These are phyloP conservation scores for Balaenoptera acutorostrata DNA, from an alignment of 2,113 vertebrate genomes.

Conservation along the genomic window DNA sequence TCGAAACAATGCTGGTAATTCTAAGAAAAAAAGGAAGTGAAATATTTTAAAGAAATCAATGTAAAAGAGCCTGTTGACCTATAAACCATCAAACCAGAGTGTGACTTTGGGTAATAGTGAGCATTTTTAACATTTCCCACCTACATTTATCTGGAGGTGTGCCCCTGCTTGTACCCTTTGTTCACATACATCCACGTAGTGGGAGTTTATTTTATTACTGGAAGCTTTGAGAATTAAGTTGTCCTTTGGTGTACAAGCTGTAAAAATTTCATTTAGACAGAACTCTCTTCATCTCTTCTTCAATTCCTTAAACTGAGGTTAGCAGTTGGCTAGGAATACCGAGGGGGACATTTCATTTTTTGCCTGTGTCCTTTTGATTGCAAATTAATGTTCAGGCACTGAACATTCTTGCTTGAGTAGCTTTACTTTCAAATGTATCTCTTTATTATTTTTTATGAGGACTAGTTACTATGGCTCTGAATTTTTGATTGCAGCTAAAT, in stretches of 20 bases:
- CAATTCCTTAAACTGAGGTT: slow-evolving; percentile 50
- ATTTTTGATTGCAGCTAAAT: slow-evolving; percentile 73
- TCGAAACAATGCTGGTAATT: neutral
- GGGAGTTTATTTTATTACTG: slow-evolving; percentile 57
- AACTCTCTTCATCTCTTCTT: slow-evolving; percentile 59
- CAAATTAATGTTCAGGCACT: slow-evolving; percentile 67
- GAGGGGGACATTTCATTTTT: neutral
- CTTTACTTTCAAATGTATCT: slow-evolving; percentile 60
- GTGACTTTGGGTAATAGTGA: slow-evolving; percentile 57
- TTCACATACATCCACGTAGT: slow-evolving; percentile 30
- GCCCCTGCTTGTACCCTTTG: slow-evolving; percentile 70
- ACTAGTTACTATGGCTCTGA: slow-evolving; percentile 48
- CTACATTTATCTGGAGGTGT: slow-evolving; percentile 70
- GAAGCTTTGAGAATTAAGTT: slow-evolving; percentile 67
- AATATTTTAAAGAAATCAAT: slow-evolving; percentile 38
- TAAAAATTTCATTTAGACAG: slow-evolving; percentile 53
- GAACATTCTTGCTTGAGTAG: slow-evolving; percentile 66
- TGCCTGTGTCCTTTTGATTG: slow-evolving; percentile 63
- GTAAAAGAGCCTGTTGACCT: slow-evolving; percentile 16
- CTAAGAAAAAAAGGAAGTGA: neutral
- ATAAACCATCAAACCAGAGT: slow-evolving; percentile 19
- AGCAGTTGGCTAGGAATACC: slow-evolving; percentile 35
- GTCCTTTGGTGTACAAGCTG: slow-evolving; percentile 21
- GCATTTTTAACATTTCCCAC: slow-evolving; percentile 62
- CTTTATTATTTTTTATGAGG: slow-evolving; percentile 50